Evolutionary conservation across 2,888 invertebrate species (phyloP).

Genomic region (Leucophenga maculata): DNA sequence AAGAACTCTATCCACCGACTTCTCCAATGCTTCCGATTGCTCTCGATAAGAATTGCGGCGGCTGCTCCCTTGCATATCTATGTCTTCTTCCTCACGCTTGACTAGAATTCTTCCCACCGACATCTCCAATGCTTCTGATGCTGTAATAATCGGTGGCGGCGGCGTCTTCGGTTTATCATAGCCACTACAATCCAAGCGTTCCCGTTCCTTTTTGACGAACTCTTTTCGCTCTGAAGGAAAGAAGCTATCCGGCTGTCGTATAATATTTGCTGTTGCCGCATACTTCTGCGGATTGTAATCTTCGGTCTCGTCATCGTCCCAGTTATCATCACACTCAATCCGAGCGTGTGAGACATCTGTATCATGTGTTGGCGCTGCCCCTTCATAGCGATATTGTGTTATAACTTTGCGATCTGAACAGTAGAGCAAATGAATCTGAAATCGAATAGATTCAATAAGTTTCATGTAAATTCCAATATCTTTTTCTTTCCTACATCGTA

Average conservation of each 20-base stretch:
- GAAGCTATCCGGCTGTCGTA: slow-evolving; percentile 56
- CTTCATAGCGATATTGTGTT: slow-evolving; percentile 47
- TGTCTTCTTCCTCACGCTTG: too few relatives aligned
- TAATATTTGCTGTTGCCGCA: slow-evolving; percentile 50
- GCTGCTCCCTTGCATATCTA: too few relatives aligned
- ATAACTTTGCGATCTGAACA: slow-evolving; percentile 55
- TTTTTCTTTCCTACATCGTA: slow-evolving; percentile 39
- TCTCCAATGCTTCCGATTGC: too few relatives aligned
- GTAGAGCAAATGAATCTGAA: slow-evolving; percentile 50
- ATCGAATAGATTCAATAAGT: not conserved
- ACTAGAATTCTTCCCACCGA: too few relatives aligned
- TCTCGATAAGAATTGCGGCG: too few relatives aligned
- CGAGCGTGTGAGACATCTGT: slow-evolving; percentile 44
- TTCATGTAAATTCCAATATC: not conserved
- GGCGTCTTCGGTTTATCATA: slow-evolving; percentile 3
- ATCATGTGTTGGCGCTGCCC: slow-evolving; percentile 37
- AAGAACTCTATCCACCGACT: too few relatives aligned
- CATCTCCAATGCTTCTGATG: too few relatives aligned
- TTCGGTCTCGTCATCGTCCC: slow-evolving; percentile 11
- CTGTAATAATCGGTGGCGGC: too few relatives aligned
- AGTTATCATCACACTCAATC: slow-evolving; percentile 48
- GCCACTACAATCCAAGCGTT: slow-evolving; percentile 49
- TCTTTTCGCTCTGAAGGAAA: slow-evolving; percentile 57
- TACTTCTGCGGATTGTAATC: slow-evolving; percentile 64
- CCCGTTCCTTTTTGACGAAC: slow-evolving; percentile 62